Conservation (phyloP, 2,113 vertebrate species). For the Eonycteris spelaea region DNA sequence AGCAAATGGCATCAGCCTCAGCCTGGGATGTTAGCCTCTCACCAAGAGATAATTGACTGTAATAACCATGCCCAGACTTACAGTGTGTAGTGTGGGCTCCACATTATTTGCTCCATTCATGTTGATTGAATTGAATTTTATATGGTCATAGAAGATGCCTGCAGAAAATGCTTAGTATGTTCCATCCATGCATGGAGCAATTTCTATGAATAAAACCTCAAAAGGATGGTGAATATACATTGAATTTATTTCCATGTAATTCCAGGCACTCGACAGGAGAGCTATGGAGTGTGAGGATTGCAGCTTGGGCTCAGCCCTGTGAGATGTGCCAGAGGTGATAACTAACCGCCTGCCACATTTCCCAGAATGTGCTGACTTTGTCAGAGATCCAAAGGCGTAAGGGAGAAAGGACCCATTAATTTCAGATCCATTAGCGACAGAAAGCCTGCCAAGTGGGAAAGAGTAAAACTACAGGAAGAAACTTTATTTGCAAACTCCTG, state of each 20-base stretch:
- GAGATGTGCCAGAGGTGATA: conserved; percentile 22
- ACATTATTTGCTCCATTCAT: not conserved
- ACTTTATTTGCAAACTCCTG: conserved; percentile 48
- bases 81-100: rapidly evolving
- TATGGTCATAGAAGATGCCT: not conserved
- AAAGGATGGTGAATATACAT: not conserved
- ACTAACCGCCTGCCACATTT: conserved; percentile 30
- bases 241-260: not conserved
- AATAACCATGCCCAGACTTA: not conserved
- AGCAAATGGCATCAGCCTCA: not conserved
- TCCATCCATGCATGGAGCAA: not conserved
- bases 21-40: not conserved
- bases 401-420: conserved; percentile 61
- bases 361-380: conserved; percentile 65
- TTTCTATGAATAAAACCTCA: not conserved
- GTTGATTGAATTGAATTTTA: not conserved
- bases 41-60: not conserved
- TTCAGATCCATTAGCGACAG: conserved; percentile 60
- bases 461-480: conserved; percentile 59
- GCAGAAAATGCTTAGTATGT: not conserved
- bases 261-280: not conserved
- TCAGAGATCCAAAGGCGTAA: conserved; percentile 64
- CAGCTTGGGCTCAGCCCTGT: not conserved
- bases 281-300: not conserved
- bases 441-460: conserved; percentile 61